Percentiles rank a stretch among this genome's conserved stretches.
Conservation (phyloP, 1,140 invertebrate species). For the Hyposmocoma kahamanoa region DNA sequence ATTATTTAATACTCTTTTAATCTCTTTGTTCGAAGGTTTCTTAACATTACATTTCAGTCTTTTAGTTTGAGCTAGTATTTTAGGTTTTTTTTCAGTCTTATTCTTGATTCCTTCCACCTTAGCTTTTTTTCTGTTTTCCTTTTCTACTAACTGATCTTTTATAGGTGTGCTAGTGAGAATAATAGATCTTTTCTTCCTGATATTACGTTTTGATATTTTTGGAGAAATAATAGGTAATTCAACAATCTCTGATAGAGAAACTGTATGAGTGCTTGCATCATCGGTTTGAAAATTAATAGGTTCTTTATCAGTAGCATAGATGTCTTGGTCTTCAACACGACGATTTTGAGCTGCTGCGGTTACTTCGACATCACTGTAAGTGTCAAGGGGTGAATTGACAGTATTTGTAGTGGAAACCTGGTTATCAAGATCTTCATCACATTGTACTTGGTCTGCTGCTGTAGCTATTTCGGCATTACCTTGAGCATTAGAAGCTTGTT, state of each 20-base stretch:
- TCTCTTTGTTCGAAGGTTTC: not conserved
- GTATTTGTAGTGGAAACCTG: no score
- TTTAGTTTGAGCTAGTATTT: not conserved
- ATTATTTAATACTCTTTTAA: conserved; percentile 9
- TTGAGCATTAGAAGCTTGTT: not conserved
- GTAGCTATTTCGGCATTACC: no score
- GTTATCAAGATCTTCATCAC: no score
- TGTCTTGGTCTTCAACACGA: not conserved
- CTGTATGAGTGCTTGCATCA: conserved; percentile 12
- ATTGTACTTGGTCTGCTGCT: no score
- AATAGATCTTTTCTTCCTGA: conserved; percentile 11
- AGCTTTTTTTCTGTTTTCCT: conserved; percentile 10
- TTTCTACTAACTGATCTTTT: conserved; percentile 6
- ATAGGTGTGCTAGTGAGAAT: conserved; percentile 11
- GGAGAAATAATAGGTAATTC: conserved; percentile 10
- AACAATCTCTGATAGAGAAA: conserved; percentile 15
- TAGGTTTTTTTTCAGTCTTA: conserved; percentile 2
- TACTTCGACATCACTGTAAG: not conserved
- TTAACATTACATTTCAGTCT: conserved; percentile 3
- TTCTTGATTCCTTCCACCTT: conserved; percentile 7
- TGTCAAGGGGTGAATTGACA: no score
- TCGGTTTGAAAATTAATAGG: conserved; percentile 11
- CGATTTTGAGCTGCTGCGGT: not conserved
- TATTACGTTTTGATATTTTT: conserved; percentile 11
- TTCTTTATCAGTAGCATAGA: conserved; percentile 10